A percentile compares a stretch with the other conserved stretches of the same genome.
phyloP scores from a whole-genome alignment of 1,140 invertebrate genomes.

The Drosophila kohkoa region DNA sequence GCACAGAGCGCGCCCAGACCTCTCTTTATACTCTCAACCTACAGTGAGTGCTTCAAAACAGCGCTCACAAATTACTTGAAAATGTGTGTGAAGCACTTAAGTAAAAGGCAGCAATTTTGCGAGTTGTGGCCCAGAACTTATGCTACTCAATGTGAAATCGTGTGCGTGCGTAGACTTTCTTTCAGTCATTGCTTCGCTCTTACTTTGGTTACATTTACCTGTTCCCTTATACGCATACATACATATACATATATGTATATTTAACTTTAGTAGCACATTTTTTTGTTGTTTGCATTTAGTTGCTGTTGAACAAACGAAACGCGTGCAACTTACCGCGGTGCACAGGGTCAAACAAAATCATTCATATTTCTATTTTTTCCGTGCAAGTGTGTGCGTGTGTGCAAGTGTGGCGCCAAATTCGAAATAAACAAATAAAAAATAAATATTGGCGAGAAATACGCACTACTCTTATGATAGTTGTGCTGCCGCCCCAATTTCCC shows the following conservation, averaged over 20 bases:
- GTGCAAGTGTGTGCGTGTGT: not conserved
- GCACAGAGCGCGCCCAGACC: slow-evolving; percentile 10
- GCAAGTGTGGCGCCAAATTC: slow-evolving; percentile 45
- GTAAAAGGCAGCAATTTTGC: no score
- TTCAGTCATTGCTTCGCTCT: slow-evolving; percentile 68
- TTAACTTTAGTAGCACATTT: slow-evolving; percentile 55
- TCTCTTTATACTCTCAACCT: slow-evolving; percentile 29
- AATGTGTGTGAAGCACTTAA: no score
- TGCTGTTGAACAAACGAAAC: slow-evolving; percentile 58
- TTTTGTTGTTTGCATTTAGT: slow-evolving; percentile 48
- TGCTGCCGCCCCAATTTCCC: slow-evolving; percentile 23
- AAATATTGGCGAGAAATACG: not conserved
- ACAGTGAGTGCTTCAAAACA: slow-evolving; percentile 32
- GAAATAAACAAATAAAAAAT: not conserved
- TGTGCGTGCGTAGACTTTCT: slow-evolving; percentile 67
- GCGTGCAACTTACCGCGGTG: slow-evolving; percentile 38
- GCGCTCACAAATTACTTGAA: not conserved
- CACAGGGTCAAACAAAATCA: not conserved
- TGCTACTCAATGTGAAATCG: slow-evolving; percentile 28
- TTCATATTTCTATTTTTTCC: slow-evolving; percentile 5
- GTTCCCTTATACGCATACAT: slow-evolving; percentile 32
- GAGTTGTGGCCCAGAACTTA: slow-evolving; percentile 25
- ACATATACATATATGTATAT: not conserved
- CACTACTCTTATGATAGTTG: slow-evolving; percentile 36
- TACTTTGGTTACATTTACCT: slow-evolving; percentile 66